Conservation (phyloP, 1,140 invertebrate genomes). For the Olivierus martensii region DNA sequence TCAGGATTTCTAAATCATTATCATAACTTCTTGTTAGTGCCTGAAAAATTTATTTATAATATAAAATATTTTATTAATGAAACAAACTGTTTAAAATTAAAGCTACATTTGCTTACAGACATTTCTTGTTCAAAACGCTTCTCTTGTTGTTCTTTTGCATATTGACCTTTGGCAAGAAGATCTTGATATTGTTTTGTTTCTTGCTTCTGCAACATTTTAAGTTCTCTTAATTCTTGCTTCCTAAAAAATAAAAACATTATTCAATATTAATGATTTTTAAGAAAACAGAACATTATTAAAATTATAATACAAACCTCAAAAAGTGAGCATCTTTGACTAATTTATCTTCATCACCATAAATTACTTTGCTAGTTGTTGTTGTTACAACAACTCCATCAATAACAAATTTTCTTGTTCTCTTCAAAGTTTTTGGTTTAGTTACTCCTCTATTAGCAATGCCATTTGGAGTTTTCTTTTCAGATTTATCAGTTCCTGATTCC, state of each 20-base stretch:
- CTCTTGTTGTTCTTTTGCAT: conserved; percentile 67
- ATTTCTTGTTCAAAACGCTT: conserved; percentile 36
- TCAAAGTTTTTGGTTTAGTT: conserved; percentile 62
- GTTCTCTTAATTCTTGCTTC: conserved; percentile 86
- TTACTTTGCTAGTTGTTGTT: conserved; percentile 85
- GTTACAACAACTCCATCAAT: conserved; percentile 90
- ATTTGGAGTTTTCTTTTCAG: conserved; percentile 2
- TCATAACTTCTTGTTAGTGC: conserved; percentile 69
- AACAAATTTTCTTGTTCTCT: conserved; percentile 87
- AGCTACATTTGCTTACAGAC: conserved; percentile 17
- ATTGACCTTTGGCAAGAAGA: conserved; percentile 69
- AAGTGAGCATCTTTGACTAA: conserved; percentile 30
- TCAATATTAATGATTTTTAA: too few species aligned
- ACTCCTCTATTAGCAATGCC: neutral
- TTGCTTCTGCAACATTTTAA: conserved; percentile 92
- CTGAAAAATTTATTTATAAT: neutral
- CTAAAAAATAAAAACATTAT: conserved; percentile 19
- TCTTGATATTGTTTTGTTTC: conserved; percentile 97
- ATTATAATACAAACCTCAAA: conserved; percentile 24
- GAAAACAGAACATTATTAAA: too few species aligned
- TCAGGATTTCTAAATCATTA: conserved; percentile 71
- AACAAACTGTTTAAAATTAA: neutral
- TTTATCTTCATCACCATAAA: conserved; percentile 83
- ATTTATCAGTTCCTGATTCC: neutral
- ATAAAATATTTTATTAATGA: neutral